Percentiles rank a stretch among this genome's conserved stretches.
Evolutionary conservation across 1,140 invertebrate genomes (phyloP).

Genomic region (Plutomurus gul): DNA sequence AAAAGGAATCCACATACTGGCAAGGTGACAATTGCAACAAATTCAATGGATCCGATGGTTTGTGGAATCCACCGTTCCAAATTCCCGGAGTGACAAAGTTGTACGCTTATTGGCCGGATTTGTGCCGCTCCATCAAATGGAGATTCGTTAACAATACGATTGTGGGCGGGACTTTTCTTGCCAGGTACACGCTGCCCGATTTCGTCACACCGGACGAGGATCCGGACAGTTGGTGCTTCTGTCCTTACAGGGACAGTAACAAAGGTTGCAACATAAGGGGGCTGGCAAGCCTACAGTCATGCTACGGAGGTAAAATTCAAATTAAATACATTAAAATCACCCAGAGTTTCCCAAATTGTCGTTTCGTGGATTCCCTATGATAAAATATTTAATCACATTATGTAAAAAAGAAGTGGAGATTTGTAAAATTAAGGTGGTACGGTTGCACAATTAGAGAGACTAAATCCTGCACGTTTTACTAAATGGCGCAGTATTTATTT

Average conservation of each 20-base stretch:
- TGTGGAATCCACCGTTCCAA: slow-evolving; percentile 7
- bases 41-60: slow-evolving; percentile 32
- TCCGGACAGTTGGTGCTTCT: slow-evolving; percentile 35
- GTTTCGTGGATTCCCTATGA: neutral
- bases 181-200: neutral
- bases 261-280: slow-evolving; percentile 24
- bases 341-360: neutral
- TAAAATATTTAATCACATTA: too few relatives aligned
- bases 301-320: slow-evolving; percentile 32
- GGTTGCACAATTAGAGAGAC: neutral
- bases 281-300: neutral
- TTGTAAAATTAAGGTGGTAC: too few relatives aligned
- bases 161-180: neutral
- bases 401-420: too few relatives aligned
- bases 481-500: neutral
- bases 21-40: slow-evolving; percentile 44
- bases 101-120: neutral
- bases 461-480: neutral
- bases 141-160: neutral
- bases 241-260: neutral
- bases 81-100: neutral
- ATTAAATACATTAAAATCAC: neutral
- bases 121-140: neutral
- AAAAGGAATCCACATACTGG: neutral
- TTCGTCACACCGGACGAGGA: neutral